Evolutionary conservation across 2,113 vertebrate genomes (phyloP), one percentile per base, ranked within the genome.

Genomic region (Gymnobelideus leadbeateri): DNA sequence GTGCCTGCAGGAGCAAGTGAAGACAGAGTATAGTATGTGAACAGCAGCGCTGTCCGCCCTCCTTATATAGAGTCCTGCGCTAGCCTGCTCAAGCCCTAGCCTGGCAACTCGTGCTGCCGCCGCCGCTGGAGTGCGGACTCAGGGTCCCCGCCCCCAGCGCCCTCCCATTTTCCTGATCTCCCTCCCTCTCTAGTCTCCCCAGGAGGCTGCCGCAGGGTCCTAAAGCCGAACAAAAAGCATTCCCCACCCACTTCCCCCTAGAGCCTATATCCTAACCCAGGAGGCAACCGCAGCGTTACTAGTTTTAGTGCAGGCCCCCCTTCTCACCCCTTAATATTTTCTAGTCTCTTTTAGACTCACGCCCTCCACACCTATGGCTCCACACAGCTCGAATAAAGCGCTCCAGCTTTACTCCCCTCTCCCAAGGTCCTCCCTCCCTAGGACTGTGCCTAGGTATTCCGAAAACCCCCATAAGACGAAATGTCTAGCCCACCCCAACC

Each of bases 1-100:
- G 77, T 97, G 94, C 96, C 94, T 91, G 49, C 46, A 92, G 84
- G 6, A 92, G 96, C 94, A 10, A 92, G 77, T 91, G 61, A 92
- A 91, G 96, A 61, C 95, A 90, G n/a, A 55, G 28, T 77, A 61
- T 90, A 84, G 61, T 8, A 5, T 46, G 93, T 50, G 93, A 92
- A 89, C 26, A 0, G 52, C 53, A 0, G 91, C 55, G 91, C 61
- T 0, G 49, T 26, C 0, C 7, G 92, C 93, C 84, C 92, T 96
- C 91, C 94, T 97, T 98, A 98, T 98, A 98, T 98, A 98, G 96
- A 96, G 97, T 93, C 92, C 92, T 16, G 91, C 92, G 91, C 93
- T 50, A 12, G 94, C 5, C 91, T 16, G 90, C 50, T 28, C 94
- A 53, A 54, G 61, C 94, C 21, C 7, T 1, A 95, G 95, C 96